Evolutionary conservation across 2,888 invertebrate species (phyloP), one percentile per base, ranked within the genome.

Genomic region (Hirtodrosophila duncani): DNA sequence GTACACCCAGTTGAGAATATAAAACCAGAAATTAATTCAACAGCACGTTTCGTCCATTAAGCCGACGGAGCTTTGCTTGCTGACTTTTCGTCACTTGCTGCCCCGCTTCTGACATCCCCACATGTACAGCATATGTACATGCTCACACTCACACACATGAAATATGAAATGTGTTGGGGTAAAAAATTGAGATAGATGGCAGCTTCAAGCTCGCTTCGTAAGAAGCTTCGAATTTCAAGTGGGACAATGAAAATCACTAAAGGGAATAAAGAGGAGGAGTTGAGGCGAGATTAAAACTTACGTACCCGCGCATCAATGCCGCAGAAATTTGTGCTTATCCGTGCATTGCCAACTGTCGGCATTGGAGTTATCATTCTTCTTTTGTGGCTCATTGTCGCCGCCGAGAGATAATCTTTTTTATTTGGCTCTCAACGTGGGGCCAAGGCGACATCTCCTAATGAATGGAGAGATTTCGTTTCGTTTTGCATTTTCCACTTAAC

Each of bases 21-120:
- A 69, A 77, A 77, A 53, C 60, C 70, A 70, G 50, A 77, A 77
- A 80, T 80, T 77, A 74, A 77, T 80, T 71, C 81, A 71, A 39
- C 60, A 64, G 71, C 77, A 77, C 77, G 77, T 74, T 77, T 77
- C 36, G 60, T 64, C 81, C 78, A 80, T 80, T 77, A 74, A 78
- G 67, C 66, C 58, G 52, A 44, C 58, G 58, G 39, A 64, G 69
- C 60, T 75, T 71, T 71, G 62, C 65, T 67, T 62, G 63, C 71
- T 75, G 79, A 75, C 74, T 75, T 75, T 69, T 56, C 20, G 33
- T 14, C 23, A 6, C 38, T 20, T 17, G 2, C 29, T 13, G 26
- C 11, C 41, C 13, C 23, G 5, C 38, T 20, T 30, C 50, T 26
- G 29, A 29, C 33, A 5, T 16, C 11, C 16, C 11, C 24, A 13